Evolutionary conservation across 2,797 vertebrate genomes (phyloP).

Genomic region (Sciurus vulgaris): DNA sequence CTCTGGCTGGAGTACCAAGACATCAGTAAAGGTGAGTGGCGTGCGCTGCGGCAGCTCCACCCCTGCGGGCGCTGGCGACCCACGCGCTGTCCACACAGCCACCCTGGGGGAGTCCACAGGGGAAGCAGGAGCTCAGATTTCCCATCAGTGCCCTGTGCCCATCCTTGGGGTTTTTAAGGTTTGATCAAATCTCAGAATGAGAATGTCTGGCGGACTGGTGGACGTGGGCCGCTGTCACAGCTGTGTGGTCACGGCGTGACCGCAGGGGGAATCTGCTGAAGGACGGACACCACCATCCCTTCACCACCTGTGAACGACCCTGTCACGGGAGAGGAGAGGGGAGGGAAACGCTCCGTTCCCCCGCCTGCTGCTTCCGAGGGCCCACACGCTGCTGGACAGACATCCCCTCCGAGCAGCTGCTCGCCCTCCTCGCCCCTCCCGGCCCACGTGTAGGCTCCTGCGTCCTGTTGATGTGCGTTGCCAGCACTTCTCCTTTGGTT

Average conservation of each 20-base stretch:
- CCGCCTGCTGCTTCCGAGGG: neutral
- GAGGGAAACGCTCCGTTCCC: neutral
- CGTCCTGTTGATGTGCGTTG: neutral
- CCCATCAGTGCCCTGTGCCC: neutral
- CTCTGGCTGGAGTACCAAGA: slow-evolving; percentile 99
- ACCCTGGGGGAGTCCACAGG: neutral
- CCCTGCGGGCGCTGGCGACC: neutral
- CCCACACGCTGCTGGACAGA: neutral
- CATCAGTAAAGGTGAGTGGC: slow-evolving; percentile 96
- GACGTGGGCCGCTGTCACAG: neutral
- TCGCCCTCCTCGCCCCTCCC: neutral
- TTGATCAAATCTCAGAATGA: neutral
- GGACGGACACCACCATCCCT: neutral
- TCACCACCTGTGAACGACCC: neutral
- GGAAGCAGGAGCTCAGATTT: neutral
- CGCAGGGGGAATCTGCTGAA: neutral
- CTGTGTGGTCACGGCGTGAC: neutral
- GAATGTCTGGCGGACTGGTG: neutral
- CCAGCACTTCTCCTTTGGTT: neutral
- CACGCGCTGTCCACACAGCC: fast-evolving
- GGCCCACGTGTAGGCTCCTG: neutral
- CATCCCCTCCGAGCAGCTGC: neutral
- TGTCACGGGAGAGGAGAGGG: neutral
- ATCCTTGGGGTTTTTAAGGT: neutral
- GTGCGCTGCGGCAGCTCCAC: fast-evolving